Conservation (phyloP, 2,888 invertebrate species). For the Agrenia bidenticulata region DNA sequence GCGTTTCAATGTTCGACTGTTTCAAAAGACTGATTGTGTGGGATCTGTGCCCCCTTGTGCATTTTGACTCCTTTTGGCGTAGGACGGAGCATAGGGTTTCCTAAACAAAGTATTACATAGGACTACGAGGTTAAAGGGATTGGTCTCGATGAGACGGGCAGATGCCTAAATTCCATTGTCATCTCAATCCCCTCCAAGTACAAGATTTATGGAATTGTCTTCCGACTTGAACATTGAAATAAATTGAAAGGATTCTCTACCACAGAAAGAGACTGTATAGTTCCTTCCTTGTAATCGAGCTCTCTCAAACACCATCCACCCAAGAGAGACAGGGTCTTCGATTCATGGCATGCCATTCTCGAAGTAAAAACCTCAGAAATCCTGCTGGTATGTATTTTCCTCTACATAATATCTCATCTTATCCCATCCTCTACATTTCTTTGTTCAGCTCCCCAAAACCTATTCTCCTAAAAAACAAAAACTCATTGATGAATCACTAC, state of each 20-base stretch:
- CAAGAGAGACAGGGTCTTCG: constrained; percentile 3
- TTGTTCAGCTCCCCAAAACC: too few species aligned
- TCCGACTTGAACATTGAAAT: constrained; percentile 51
- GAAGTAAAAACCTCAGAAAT: too few species aligned
- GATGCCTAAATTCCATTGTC: constrained; percentile 51
- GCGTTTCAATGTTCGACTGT: background rate
- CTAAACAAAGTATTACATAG: background rate
- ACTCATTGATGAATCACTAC: too few species aligned
- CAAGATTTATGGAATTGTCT: constrained; percentile 53
- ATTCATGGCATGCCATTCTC: background rate
- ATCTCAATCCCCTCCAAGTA: constrained; percentile 51
- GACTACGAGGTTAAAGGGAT: constrained; percentile 9
- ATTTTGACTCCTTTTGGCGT: constrained; percentile 1
- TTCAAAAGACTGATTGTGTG: constrained; percentile 10
- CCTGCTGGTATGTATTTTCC: background rate
- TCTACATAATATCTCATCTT: background rate
- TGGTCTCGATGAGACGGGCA: constrained; percentile 28
- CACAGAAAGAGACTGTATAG: constrained; percentile 17
- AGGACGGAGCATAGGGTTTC: background rate
- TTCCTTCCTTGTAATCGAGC: constrained; percentile 8
- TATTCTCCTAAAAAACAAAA: too few species aligned
- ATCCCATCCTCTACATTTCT: background rate
- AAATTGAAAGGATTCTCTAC: constrained; percentile 52
- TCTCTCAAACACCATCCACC: constrained; percentile 4
- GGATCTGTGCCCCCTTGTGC: background rate